Evolutionary conservation across 2,113 vertebrate species (phyloP), one percentile per base, ranked within the genome.

Genomic region (Epinephelus moara): DNA sequence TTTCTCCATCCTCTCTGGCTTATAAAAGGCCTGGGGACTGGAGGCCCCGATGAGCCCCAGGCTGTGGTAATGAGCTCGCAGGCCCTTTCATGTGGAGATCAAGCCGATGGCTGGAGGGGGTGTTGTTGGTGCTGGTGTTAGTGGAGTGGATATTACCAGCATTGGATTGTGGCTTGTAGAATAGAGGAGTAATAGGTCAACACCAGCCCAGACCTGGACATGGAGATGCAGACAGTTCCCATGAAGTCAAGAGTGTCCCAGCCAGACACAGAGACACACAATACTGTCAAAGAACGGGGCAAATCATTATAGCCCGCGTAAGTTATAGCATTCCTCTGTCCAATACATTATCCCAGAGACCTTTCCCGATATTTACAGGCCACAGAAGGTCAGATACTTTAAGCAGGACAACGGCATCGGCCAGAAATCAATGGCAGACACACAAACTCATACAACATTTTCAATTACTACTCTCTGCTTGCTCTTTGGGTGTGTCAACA

Each of bases 1-100:
- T 86, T 89, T 91, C 84, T 92, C 75, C 77, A 90, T 91, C 86
- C 73, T 85, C 75, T 23, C 64, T 72, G 86, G 85, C 79, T 89
- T 90, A 93, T 86, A 85, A 86, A 86, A 64, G 82, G 70, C 84
- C 89, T 18, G 47, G 49, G 85, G 80, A 82, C 82, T 78, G 72
- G 79, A 85, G 53, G 84, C 68, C 82, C 69, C 42, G 78, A 85
- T 87, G 82, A 86, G 89, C 91, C 85, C 73, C 85, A 66, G 85
- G 89, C 85, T 88, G 84, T 88, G 85, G 82, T 94, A 92, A 92
- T 92, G 92, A 94, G 94, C 85, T 93, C 21, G 81, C 77, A 70
- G 80, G 71, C 84, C 45, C 93, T 94, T 94, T 93, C 89, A 94
- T 94, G 92, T 94, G 85, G 77, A 90, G 91, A 92, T 94, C 85